Conservation (phyloP, 2,888 invertebrate genomes). For the Bombylius discolor region DNA sequence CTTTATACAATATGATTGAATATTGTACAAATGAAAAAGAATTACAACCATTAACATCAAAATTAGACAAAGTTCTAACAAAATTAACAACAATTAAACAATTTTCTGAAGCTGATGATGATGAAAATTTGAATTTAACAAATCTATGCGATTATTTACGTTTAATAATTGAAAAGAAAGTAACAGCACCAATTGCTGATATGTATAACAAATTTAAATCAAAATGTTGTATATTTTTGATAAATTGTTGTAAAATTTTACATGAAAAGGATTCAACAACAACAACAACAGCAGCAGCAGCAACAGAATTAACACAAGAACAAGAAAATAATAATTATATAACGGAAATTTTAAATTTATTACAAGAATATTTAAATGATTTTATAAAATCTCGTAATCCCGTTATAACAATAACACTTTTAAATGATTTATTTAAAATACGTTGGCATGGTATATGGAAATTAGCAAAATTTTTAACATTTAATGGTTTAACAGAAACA, state of each 20-base stretch:
- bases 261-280: not conserved
- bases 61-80: constrained; percentile 38
- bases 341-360: constrained; percentile 16
- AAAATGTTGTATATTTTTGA: constrained; percentile 24
- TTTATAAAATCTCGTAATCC: constrained; percentile 27
- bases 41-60: constrained; percentile 50
- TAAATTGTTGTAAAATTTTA: constrained; percentile 15
- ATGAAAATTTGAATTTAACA: constrained; percentile 10
- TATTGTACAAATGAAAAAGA: constrained; percentile 55
- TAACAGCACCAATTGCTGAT: constrained; percentile 18
- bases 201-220: constrained; percentile 21
- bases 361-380: constrained; percentile 21
- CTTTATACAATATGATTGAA: constrained; percentile 53
- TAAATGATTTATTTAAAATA: constrained; percentile 49
- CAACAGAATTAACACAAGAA: constrained; percentile 1
- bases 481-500: constrained; percentile 45
- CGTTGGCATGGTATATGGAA: constrained; percentile 52
- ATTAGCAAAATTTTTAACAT: constrained; percentile 44
- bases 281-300: no score
- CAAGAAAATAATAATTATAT: not conserved
- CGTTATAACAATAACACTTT: constrained; percentile 47
- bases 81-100: constrained; percentile 20
- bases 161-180: constrained; percentile 23
- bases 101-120: constrained; percentile 18
- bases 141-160: constrained; percentile 22